Base-by-base conservation (phyloP, 2,113 vertebrate genomes). In the Halichoerus grypus region DNA sequence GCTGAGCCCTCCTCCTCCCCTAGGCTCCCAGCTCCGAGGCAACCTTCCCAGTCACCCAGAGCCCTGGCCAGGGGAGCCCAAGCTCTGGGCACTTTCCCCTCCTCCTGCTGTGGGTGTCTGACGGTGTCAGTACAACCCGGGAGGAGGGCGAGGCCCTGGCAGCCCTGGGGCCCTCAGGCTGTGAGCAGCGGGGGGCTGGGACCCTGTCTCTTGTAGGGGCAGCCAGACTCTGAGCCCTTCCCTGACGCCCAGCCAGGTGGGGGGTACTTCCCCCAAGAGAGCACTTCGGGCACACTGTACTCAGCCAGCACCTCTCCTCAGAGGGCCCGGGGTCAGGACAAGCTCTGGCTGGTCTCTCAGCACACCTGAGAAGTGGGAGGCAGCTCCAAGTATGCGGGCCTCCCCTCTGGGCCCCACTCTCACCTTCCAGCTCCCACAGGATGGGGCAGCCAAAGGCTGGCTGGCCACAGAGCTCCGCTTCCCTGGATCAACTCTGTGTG, bases 301-400 rank as follows among this genome's bases (percentile, higher is more conserved):
- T 93, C 65, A 72, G 69, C 92, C 55, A 55, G 79, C 76, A 84
- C 84, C 92, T 74, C 94, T 88, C 65, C 33, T 79, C 3, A 0
- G 33, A 93, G 67, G 72, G 49, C 69, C 65, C 4, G 0, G 8
- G 76, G 67, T 85, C 71, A 24, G 51, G 88, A 87, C 74, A 97
- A 92, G 97, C 96, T 87, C 74, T 3, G 0, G 67, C 96, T 94
- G 92, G 95, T 53, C 42, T 96, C 79, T 31, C n/a, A 51, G 94
- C 3, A 0, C 67, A 74, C 80, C 90, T 81, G 93, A 96, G 95
- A 51, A 51, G 51, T n/a, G 10, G 49, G 77, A 91, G 87, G 97
- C 14, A 21, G 46, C 63, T 83, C 53, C 13, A 8, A 59, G 51
- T 13, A 46, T 22, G 46, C 0, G 1, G 53, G 22, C 77, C 51